Evolutionary conservation across 1,140 invertebrate genomes (phyloP).

Genomic region (Orussus abietinus): DNA sequence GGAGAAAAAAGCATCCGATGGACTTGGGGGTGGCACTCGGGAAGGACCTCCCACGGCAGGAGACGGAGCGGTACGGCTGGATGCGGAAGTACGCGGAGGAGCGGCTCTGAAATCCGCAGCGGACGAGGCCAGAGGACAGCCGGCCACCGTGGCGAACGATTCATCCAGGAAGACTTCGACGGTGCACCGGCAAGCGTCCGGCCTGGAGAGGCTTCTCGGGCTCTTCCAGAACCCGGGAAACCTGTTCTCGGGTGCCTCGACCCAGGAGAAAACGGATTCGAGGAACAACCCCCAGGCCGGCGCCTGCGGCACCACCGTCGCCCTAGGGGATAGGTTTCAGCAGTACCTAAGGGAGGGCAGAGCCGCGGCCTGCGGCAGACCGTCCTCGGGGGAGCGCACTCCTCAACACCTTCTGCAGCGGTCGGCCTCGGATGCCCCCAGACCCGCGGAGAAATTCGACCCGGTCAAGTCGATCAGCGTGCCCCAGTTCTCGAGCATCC

Average conservation of each 20-base stretch:
- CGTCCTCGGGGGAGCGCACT: background rate
- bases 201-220: slow-evolving; percentile 28
- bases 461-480: slow-evolving; percentile 23
- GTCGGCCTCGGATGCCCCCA: slow-evolving; percentile 8
- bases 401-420: slow-evolving; percentile 4
- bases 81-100: background rate
- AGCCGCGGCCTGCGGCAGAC: slow-evolving; percentile 2
- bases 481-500: slow-evolving; percentile 23
- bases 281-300: slow-evolving; percentile 25
- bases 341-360: slow-evolving; percentile 30
- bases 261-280: slow-evolving; percentile 15
- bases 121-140: background rate
- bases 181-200: slow-evolving; percentile 26
- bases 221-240: slow-evolving; percentile 33
- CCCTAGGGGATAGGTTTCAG: slow-evolving; percentile 32
- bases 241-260: slow-evolving; percentile 23
- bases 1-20: background rate
- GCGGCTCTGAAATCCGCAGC: background rate
- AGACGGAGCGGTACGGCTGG: background rate
- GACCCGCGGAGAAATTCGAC: slow-evolving; percentile 13
- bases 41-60: background rate
- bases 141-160: slow-evolving; percentile 2
- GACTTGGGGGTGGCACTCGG: no score
- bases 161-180: slow-evolving; percentile 4
- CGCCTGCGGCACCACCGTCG: slow-evolving; percentile 26